Base-by-base conservation (phyloP, 2,797 vertebrate species). In the Crocidura indochinensis region DNA sequence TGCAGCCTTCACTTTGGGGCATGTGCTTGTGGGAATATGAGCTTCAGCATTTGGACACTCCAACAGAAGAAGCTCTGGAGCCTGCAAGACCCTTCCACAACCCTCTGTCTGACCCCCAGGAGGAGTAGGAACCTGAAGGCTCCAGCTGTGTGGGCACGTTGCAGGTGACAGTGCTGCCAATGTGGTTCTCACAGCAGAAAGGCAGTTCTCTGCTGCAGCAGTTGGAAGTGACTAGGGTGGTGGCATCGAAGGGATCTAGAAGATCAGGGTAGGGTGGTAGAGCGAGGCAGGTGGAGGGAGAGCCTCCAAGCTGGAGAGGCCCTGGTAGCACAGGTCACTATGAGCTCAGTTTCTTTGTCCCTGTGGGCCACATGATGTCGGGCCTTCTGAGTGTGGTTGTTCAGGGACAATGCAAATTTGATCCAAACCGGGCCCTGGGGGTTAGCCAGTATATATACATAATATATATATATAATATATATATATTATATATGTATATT, bases 381-480 rank as follows among this genome's bases (percentile, higher is more conserved):
- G 51, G 72, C 74, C 1, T 73, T 71, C 65, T 83, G 47, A 20
- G 15, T 29, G 22, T 47, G 60, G 74, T 47, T 84, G 77, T 89
- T 84, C 67, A 73, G 67, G 91, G 73, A 79, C 27, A 78, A 71
- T 85, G 60, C 73, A 69, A 81, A 67, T 94, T 83, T 44, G 65
- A 27, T 87, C 92, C 92, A 91, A 84, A 94, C 84, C 84, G 80
- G 86, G 76, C 46, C 44, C 60, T 95, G 88, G 74, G 31, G 19
- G 74, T 94, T 82, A 56, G 89, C 94, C 88, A 95, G 93, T 88
- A 91, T n/a, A n/a, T n/a, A n/a, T n/a, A n/a, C n/a, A n/a, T n/a
- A n/a, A n/a, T n/a, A n/a, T n/a, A n/a, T n/a, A n/a, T n/a, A n/a
- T n/a, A n/a, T n/a, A n/a, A 95, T 56, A 68, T 88, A 86, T 96